phyloP scores from a whole-genome alignment of 1,140 invertebrate species.

The Gryllus bimaculatus region DNA sequence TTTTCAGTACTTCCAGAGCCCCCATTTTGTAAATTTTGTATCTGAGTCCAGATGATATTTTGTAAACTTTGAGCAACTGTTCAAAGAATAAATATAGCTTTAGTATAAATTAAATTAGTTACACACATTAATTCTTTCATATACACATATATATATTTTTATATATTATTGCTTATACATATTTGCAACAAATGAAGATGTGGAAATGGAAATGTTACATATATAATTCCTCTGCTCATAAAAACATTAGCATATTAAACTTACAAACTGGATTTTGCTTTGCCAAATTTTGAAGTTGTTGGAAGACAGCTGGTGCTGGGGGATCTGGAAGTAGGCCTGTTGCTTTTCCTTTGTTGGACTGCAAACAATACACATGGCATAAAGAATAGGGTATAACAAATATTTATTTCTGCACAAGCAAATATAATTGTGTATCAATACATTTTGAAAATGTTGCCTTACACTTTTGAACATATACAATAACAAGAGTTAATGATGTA shows the following conservation, averaged over 20 bases:
- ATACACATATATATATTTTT: too few relatives aligned
- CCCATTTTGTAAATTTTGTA: slow-evolving; percentile 31
- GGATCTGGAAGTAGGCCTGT: slow-evolving; percentile 39
- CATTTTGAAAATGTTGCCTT: too few relatives aligned
- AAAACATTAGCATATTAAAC: slow-evolving; percentile 23
- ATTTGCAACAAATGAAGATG: too few relatives aligned
- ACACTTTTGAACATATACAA: too few relatives aligned
- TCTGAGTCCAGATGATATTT: slow-evolving; percentile 38
- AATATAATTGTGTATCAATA: too few relatives aligned
- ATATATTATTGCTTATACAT: too few relatives aligned
- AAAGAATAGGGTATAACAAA: too few relatives aligned
- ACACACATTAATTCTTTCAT: not conserved
- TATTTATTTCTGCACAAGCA: too few relatives aligned
- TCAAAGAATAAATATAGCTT: slow-evolving; percentile 22
- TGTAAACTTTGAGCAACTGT: slow-evolving; percentile 42
- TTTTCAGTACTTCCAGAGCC: slow-evolving; percentile 20
- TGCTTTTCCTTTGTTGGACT: slow-evolving; percentile 34
- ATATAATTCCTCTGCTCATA: not conserved
- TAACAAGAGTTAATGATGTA: too few relatives aligned
- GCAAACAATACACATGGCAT: slow-evolving; percentile 17
- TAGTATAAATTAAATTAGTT: not conserved
- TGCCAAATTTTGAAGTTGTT: slow-evolving; percentile 39
- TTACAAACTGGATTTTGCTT: slow-evolving; percentile 45
- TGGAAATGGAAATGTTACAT: not conserved
- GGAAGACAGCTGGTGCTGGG: slow-evolving; percentile 37